phyloP scores from a whole-genome alignment of 2,888 invertebrate genomes.

The Pterobdella sp. region DNA sequence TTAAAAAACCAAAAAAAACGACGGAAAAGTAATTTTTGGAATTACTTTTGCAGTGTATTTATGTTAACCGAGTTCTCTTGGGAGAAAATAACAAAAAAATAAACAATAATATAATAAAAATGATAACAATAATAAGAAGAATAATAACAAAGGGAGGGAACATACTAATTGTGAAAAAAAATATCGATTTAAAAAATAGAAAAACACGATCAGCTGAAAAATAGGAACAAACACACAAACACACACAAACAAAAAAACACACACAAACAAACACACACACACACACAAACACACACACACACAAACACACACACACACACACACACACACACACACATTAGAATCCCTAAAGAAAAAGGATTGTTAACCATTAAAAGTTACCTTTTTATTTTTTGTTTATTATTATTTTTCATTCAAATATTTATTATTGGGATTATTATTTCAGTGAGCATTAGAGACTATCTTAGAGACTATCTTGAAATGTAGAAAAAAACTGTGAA shows the following conservation, averaged over 20 bases:
- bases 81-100: background rate
- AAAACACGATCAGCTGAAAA: background rate
- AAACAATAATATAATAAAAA: background rate
- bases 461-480: too few species aligned
- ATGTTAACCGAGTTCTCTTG: too few species aligned
- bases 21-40: too few species aligned
- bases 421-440: too few species aligned
- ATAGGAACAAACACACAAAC: background rate
- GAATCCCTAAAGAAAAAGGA: background rate
- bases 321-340: constrained; percentile 4
- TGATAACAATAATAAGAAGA: background rate
- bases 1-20: too few species aligned
- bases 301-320: constrained; percentile 22
- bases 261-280: constrained; percentile 14
- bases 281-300: constrained; percentile 22
- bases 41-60: too few species aligned
- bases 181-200: too few species aligned
- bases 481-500: too few species aligned
- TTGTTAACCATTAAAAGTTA: too few species aligned
- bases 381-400: too few species aligned
- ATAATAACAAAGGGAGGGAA: background rate
- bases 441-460: too few species aligned
- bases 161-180: background rate
- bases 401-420: too few species aligned
- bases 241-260: background rate